phyloP scores from a whole-genome alignment of 2,888 invertebrate genomes.

The Hydrotaea cyrtoneurina region DNA sequence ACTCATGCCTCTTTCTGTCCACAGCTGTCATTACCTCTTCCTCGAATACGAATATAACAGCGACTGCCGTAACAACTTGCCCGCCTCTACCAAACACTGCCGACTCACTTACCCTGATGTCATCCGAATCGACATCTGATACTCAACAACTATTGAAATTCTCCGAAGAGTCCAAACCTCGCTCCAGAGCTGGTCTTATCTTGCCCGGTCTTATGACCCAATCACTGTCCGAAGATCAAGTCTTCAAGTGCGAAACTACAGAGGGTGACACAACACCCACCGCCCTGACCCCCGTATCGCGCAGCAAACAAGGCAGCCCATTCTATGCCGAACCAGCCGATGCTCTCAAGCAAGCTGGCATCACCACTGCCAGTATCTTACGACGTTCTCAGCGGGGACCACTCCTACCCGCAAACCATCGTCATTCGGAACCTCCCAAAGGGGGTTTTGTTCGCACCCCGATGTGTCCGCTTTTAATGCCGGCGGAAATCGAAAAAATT shows the following conservation, averaged over 20 bases:
- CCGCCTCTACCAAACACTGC: constrained; percentile 68
- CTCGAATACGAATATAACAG: constrained; percentile 79
- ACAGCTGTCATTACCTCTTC: constrained; percentile 83
- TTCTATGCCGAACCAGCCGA: constrained; percentile 95
- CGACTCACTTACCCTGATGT: constrained; percentile 66
- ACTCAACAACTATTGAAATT: constrained; percentile 76
- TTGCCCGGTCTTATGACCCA: constrained; percentile 75
- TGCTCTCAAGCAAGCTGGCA: constrained; percentile 83
- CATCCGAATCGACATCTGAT: constrained; percentile 66
- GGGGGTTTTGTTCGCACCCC: constrained; percentile 74
- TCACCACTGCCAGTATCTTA: constrained; percentile 77
- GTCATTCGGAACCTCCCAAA: constrained; percentile 85
- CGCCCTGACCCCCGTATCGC: constrained; percentile 75
- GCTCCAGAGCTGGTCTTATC: constrained; percentile 77
- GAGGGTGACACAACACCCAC: constrained; percentile 78
- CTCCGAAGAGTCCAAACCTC: constrained; percentile 75
- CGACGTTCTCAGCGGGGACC: constrained; percentile 78
- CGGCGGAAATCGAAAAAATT: constrained; percentile 79
- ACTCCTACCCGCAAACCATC: constrained; percentile 81
- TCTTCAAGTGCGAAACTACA: constrained; percentile 70
- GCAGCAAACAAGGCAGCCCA: constrained; percentile 89
- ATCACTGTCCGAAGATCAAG: constrained; percentile 72
- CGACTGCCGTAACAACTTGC: constrained; percentile 71
- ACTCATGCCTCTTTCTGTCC: not conserved
- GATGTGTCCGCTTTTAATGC: constrained; percentile 86